These are phyloP conservation scores for Oasisia sp. DNA, from an alignment of 2,888 invertebrate genomes.

Conservation along the genomic window DNA sequence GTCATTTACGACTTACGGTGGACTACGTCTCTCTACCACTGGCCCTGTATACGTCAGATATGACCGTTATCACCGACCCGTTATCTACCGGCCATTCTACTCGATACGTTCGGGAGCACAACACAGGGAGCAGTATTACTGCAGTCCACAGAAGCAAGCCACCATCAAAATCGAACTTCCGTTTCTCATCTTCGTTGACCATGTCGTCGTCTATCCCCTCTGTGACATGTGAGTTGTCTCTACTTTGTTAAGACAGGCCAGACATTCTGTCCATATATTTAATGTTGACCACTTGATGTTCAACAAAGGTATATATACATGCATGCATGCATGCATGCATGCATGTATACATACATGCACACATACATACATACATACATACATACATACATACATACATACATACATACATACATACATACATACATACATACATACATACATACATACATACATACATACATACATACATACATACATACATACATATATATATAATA, in stretches of 20 bases:
- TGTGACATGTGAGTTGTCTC: slow-evolving; percentile 33
- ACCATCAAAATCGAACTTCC: slow-evolving; percentile 37
- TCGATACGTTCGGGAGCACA: background rate
- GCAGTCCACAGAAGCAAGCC: background rate
- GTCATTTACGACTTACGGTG: background rate
- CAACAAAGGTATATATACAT: too few relatives aligned
- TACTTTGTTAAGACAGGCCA: background rate
- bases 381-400: too few relatives aligned
- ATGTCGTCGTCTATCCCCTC: slow-evolving; percentile 46
- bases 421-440: too few relatives aligned
- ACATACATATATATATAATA: too few relatives aligned
- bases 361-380: too few relatives aligned
- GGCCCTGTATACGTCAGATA: background rate
- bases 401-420: too few relatives aligned
- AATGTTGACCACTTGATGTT: too few relatives aligned
- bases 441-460: too few relatives aligned
- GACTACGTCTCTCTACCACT: background rate
- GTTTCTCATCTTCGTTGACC: slow-evolving; percentile 44
- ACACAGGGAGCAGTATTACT: background rate
- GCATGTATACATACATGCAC: too few relatives aligned
- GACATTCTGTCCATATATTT: too few relatives aligned
- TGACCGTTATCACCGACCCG: background rate
- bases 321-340: too few relatives aligned
- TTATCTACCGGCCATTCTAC: background rate
- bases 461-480: too few relatives aligned